Evolutionary conservation across 2,797 vertebrate genomes (phyloP).

Genomic region (Lacerta bilineata): DNA sequence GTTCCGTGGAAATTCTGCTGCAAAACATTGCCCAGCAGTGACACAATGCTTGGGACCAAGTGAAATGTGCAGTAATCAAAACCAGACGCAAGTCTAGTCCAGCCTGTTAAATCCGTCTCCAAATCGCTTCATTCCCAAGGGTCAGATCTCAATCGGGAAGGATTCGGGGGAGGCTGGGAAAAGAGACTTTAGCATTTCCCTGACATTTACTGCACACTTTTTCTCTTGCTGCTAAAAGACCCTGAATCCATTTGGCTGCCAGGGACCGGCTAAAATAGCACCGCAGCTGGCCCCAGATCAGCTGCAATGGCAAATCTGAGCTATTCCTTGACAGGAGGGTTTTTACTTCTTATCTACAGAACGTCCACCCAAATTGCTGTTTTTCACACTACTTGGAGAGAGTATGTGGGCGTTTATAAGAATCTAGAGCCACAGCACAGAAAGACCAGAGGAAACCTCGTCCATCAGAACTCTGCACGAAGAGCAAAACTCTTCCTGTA

Average conservation of each 20-base stretch:
- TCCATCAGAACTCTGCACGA: neutral
- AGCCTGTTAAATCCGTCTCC: constrained; percentile 25
- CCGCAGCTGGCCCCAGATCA: neutral
- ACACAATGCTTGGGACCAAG: constrained; percentile 14
- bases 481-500: neutral
- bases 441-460: neutral
- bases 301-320: neutral
- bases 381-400: neutral
- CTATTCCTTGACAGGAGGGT: constrained; percentile 2
- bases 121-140: neutral
- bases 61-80: constrained; percentile 19
- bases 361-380: neutral
- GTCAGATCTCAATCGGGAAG: constrained; percentile 25
- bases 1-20: neutral
- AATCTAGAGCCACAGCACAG: neutral
- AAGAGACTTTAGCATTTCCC: constrained; percentile 16
- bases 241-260: neutral
- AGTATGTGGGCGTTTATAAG: neutral
- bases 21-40: constrained; percentile 13
- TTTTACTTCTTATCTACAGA: constrained; percentile 10
- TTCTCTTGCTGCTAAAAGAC: constrained; percentile 22
- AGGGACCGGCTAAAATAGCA: neutral
- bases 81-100: neutral
- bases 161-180: constrained; percentile 27
- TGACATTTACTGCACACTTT: constrained; percentile 21